These are phyloP conservation scores for Salarias fasciatus DNA, from an alignment of 2,797 vertebrate species.

Conservation along the genomic window DNA sequence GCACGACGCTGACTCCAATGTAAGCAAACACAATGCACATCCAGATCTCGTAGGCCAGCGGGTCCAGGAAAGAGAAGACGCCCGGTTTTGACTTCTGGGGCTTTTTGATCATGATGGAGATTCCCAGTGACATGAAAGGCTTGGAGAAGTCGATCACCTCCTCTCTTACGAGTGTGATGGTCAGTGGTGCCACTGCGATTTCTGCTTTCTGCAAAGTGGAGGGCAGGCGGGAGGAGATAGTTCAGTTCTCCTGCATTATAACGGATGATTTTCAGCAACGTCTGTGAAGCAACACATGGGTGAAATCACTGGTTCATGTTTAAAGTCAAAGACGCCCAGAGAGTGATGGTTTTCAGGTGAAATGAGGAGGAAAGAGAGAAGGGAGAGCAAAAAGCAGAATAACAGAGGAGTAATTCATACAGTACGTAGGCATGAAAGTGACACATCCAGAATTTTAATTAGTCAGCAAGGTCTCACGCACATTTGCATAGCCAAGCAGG, in stretches of 20 bases:
- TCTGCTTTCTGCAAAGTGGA: conserved; percentile 93
- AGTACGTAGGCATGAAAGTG: conserved; percentile 43
- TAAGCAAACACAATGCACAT: conserved; percentile 99
- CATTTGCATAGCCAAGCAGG: conserved; percentile 19
- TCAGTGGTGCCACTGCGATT: conserved; percentile 97
- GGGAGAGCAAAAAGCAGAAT: conserved; percentile 39
- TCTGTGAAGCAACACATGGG: background rate
- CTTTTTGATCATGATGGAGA: conserved; percentile 99
- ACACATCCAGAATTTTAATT: conserved; percentile 61
- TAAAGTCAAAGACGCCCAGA: conserved; percentile 8
- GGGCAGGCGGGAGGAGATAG: background rate
- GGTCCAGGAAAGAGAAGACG: conserved; percentile 98
- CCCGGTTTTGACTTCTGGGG: conserved; percentile 99
- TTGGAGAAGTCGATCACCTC: conserved; percentile 99
- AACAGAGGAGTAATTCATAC: conserved; percentile 67
- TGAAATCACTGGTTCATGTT: conserved; percentile 38
- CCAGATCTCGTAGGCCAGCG: conserved; percentile 99
- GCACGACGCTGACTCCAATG: conserved; percentile 98
- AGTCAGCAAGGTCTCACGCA: conserved; percentile 41
- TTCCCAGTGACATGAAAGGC: conserved; percentile 98
- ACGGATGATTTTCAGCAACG: conserved; percentile 6
- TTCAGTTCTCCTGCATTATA: conserved; percentile 12
- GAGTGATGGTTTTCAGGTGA: conserved; percentile 1
- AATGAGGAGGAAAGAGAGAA: conserved; percentile 29
- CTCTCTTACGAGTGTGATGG: conserved; percentile 97